A percentile compares a stretch with the other conserved stretches of the same genome.
Conservation (phyloP, 2,888 invertebrate genomes). For the Clostera curtula region DNA sequence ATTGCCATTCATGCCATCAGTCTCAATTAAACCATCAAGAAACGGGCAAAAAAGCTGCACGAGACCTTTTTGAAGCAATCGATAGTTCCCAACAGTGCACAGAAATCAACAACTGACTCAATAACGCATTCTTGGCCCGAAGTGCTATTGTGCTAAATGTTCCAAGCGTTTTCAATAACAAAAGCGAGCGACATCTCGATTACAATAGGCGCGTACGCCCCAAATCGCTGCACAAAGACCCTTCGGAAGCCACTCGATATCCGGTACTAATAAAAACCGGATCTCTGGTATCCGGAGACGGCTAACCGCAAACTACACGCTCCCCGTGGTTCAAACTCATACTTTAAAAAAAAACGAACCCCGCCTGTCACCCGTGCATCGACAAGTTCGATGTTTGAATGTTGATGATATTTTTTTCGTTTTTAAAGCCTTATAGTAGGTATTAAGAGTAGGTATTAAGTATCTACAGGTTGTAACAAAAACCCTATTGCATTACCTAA, state of each 20-base stretch:
- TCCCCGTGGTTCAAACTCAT: conserved; percentile 22
- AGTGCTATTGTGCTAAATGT: conserved; percentile 21
- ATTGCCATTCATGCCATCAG: no score
- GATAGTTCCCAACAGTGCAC: conserved; percentile 4
- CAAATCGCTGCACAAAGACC: conserved; percentile 49
- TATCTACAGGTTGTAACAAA: no score
- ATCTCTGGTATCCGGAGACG: conserved; percentile 52
- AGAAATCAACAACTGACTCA: conserved; percentile 19
- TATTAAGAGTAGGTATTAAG: no score
- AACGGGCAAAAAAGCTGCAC: not conserved
- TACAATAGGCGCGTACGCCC: conserved; percentile 44
- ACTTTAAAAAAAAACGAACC: conserved; percentile 33
- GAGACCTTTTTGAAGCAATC: not conserved
- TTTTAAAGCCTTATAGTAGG: no score
- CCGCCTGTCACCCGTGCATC: no score
- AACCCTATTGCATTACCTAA: no score
- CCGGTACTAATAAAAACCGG: conserved; percentile 63
- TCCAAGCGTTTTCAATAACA: conserved; percentile 29
- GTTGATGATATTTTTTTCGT: conserved; percentile 28
- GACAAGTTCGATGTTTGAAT: no score
- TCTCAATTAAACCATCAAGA: no score
- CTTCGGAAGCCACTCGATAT: conserved; percentile 65
- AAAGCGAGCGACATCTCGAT: conserved; percentile 42
- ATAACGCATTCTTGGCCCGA: conserved; percentile 15
- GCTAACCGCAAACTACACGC: conserved; percentile 37